These are phyloP conservation scores for Lasioglossum lativentre DNA, from an alignment of 2,888 invertebrate genomes.

Conservation along the genomic window DNA sequence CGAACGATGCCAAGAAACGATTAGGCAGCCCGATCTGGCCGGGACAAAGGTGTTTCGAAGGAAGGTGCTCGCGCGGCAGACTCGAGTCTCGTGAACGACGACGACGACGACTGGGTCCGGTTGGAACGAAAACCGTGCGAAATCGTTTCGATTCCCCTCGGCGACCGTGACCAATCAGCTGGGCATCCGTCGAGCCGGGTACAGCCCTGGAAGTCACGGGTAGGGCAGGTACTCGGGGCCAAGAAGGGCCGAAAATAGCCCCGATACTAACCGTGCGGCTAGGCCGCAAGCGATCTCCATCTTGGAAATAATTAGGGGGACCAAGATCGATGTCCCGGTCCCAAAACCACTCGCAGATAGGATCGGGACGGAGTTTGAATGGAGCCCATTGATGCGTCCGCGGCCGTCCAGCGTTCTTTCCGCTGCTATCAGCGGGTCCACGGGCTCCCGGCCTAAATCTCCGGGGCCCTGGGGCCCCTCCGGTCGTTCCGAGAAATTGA, in stretches of 20 bases:
- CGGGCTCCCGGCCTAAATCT: slow-evolving; percentile 68
- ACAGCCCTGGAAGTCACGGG: slow-evolving; percentile 30
- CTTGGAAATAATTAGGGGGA: slow-evolving; percentile 83
- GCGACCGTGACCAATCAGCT: slow-evolving; percentile 57
- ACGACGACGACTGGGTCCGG: neutral
- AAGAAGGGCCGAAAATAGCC: slow-evolving; percentile 66
- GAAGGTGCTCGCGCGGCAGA: neutral
- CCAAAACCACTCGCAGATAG: slow-evolving; percentile 79
- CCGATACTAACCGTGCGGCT: slow-evolving; percentile 54
- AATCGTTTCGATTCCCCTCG: slow-evolving; percentile 57
- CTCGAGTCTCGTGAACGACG: slow-evolving; percentile 17
- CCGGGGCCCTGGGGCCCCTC: slow-evolving; percentile 50
- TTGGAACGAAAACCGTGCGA: slow-evolving; percentile 57
- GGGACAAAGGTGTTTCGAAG: slow-evolving; percentile 11
- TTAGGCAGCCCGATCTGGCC: slow-evolving; percentile 39
- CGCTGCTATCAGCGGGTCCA: slow-evolving; percentile 72
- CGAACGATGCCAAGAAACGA: slow-evolving; percentile 50
- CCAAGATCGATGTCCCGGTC: slow-evolving; percentile 83
- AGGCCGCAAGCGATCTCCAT: slow-evolving; percentile 73
- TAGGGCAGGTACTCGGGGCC: slow-evolving; percentile 49
- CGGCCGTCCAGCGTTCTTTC: slow-evolving; percentile 53
- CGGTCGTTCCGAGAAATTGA: slow-evolving; percentile 82
- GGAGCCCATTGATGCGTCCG: slow-evolving; percentile 81
- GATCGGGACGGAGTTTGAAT: slow-evolving; percentile 78
- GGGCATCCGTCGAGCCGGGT: slow-evolving; percentile 45